Base-by-base conservation (phyloP, 2,113 vertebrate species). In the Hippolais icterina region DNA sequence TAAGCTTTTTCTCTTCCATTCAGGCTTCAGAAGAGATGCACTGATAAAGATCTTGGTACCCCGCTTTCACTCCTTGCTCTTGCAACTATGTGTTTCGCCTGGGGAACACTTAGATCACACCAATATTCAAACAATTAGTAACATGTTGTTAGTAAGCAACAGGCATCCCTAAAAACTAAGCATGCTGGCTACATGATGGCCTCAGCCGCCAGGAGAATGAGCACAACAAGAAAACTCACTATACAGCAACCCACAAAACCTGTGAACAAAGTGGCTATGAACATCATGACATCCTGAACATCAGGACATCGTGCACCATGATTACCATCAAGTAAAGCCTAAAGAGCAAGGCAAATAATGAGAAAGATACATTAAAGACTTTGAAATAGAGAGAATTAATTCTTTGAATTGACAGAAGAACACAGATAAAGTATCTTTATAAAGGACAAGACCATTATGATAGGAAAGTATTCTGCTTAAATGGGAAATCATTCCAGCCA, bases 1-100 rank as follows among this genome's bases (percentile, higher is more conserved):
- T 44, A 75, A 81, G 41, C 27, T 52, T 52, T 80, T 63, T 41
- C 61, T 79, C 52, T 80, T 81, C 83, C 37, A 53, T 64, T 83
- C 56, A 64, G 12, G 41, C 29, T 63, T 66, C 42, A 85, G 27
- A 90, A 59, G 60, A 87, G 80, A 88, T 42, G 56, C 29, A 28
- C 60, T 60, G 92, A 89, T 87, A 78, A 85, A 72, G 66, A 63
- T 71, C 88, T 90, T 39, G 49, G 37, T 78, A 66, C 52, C 35
- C 60, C 64, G 60, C 68, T 80, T 90, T 78, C 64, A 63, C 49
- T 71, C 53, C 46, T 83, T 75, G 29, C 21, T 93, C 60, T 41
- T 92, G 46, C 46, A 90, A 82, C 41, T 49, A 93, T 42, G 22
- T 56, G n/a, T 63, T 64, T 86, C 52, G 90, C 80, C 80, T 66